These are phyloP conservation scores for Oplegnathus fasciatus DNA, from an alignment of 2,113 vertebrate species.

Conservation along the genomic window DNA sequence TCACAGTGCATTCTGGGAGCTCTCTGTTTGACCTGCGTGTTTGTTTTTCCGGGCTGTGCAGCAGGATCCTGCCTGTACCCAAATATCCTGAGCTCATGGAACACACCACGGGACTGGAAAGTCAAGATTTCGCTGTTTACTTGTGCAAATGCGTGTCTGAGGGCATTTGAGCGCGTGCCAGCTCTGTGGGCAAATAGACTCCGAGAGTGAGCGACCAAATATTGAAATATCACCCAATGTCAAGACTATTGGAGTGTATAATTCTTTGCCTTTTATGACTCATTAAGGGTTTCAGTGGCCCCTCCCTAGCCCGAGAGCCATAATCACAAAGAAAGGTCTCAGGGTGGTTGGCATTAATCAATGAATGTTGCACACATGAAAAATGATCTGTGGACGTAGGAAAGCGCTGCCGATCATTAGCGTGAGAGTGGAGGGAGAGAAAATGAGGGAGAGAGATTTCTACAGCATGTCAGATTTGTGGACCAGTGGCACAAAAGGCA, in stretches of 20 bases:
- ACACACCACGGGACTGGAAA: constrained; percentile 64
- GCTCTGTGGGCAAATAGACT: constrained; percentile 71
- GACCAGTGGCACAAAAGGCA: constrained; percentile 64
- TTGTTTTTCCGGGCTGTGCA: constrained; percentile 72
- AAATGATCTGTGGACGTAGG: constrained; percentile 59
- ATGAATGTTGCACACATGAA: constrained; percentile 60
- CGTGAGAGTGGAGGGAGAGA: constrained; percentile 22
- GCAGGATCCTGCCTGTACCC: constrained; percentile 60
- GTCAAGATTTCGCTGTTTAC: constrained; percentile 78
- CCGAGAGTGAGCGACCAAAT: constrained; percentile 66
- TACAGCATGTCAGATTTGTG: constrained; percentile 35
- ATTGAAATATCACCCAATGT: constrained; percentile 76
- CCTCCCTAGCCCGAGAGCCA: constrained; percentile 59
- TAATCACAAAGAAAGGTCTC: constrained; percentile 69
- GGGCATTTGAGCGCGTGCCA: constrained; percentile 67
- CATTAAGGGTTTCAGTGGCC: constrained; percentile 60
- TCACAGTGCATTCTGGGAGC: constrained; percentile 68
- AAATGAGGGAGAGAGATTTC: constrained; percentile 15
- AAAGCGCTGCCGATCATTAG: constrained; percentile 56
- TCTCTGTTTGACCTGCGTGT: constrained; percentile 76
- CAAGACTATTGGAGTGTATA: constrained; percentile 64
- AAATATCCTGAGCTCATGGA: constrained; percentile 69
- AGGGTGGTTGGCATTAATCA: constrained; percentile 64
- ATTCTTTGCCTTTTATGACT: constrained; percentile 66
- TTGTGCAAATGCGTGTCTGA: constrained; percentile 71